These are phyloP conservation scores for Harlomillsia oculata DNA, from an alignment of 1,140 invertebrate genomes.

Conservation along the genomic window DNA sequence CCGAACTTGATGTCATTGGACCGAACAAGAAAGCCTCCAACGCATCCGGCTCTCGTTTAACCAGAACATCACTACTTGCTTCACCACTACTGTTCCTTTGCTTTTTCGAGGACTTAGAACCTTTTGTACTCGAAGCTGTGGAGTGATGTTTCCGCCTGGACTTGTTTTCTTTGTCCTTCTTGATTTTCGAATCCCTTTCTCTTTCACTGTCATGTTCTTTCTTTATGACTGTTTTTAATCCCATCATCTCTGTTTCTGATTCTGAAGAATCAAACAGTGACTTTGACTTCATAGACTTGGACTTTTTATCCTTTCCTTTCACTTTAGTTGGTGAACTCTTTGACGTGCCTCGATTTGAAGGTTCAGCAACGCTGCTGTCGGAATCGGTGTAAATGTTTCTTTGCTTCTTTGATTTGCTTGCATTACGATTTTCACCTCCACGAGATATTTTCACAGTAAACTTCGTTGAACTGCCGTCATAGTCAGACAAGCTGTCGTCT, in stretches of 20 bases:
- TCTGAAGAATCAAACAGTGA: conserved; percentile 28
- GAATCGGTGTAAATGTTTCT: conserved; percentile 31
- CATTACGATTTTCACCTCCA: not conserved
- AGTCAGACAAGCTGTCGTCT: conserved; percentile 23
- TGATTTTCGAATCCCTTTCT: conserved; percentile 41
- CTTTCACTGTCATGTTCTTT: conserved; percentile 36
- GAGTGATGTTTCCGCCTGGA: conserved; percentile 11
- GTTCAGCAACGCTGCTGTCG: conserved; percentile 21
- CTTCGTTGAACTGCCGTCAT: conserved; percentile 15
- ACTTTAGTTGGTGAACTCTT: conserved; percentile 1
- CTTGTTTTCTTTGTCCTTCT: conserved; percentile 38
- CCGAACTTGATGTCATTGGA: conserved; percentile 23
- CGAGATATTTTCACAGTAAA: not conserved
- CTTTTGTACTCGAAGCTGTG: conserved; percentile 12
- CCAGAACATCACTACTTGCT: conserved; percentile 15
- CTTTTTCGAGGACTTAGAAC: conserved; percentile 18
- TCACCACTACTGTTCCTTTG: conserved; percentile 36
- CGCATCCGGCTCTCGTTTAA: conserved; percentile 15
- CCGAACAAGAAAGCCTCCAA: conserved; percentile 33
- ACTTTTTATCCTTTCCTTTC: conserved; percentile 22
- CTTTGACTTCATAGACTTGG: conserved; percentile 24
- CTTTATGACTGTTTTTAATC: conserved; percentile 14
- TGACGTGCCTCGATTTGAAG: not conserved
- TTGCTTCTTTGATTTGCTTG: conserved; percentile 10
- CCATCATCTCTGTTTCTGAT: conserved; percentile 27